phyloP scores from a whole-genome alignment of 2,888 invertebrate genomes.

The Mythimna loreyi region DNA sequence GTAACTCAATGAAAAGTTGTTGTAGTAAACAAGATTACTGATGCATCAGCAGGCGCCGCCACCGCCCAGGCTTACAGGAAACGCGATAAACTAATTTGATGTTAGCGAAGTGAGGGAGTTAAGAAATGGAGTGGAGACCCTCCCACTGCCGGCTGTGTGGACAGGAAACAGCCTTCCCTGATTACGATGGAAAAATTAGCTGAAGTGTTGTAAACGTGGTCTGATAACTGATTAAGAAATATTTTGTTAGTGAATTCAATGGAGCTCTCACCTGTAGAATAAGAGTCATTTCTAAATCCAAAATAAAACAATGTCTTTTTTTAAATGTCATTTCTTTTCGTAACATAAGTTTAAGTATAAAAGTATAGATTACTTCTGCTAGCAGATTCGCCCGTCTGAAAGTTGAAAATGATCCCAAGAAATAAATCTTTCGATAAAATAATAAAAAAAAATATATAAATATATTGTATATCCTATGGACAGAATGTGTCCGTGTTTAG shows the following conservation, averaged over 20 bases:
- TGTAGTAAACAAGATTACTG: conserved; percentile 49
- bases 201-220: conserved; percentile 4
- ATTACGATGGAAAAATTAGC: neutral
- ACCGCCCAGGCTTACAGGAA: conserved; percentile 16
- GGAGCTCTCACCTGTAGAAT: neutral
- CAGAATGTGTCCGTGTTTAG: no score
- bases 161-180: conserved; percentile 24
- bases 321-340: no score
- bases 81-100: conserved; percentile 44
- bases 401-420: no score
- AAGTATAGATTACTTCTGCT: no score
- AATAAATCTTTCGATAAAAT: no score
- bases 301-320: no score
- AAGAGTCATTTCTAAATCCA: neutral
- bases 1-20: conserved; percentile 45
- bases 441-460: no score
- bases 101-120: conserved; percentile 43
- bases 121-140: conserved; percentile 40
- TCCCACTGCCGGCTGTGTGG: conserved; percentile 11
- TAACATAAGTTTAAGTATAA: no score
- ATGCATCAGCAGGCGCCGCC: conserved; percentile 31
- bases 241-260: neutral
- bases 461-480: no score
- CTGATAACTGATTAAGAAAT: neutral
- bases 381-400: no score